Evolutionary conservation across 2,113 vertebrate species (phyloP), one percentile per base, ranked within the genome.

Genomic region (Macheiramphus alcinus): DNA sequence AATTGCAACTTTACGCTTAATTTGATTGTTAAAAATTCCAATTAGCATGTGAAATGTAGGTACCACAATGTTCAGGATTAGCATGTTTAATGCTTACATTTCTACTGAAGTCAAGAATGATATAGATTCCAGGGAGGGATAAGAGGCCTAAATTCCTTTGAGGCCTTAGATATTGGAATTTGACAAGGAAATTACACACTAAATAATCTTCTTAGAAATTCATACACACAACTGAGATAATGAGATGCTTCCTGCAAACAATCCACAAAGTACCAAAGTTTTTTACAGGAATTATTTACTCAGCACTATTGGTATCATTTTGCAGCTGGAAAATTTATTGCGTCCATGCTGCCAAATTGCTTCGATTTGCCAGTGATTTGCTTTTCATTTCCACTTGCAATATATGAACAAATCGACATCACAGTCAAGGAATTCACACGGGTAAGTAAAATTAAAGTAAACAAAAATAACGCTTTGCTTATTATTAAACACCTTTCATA

Each of bases 171-270:
- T 94, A 92, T 62, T 76, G 81, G 92, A 92, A 96, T 91, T 82
- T 87, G 83, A 83, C 70, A 91, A 65, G 58, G 84, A 97, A 93
- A 95, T 95, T 83, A 91, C 67, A 90, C 42, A 94, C 78, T 90
- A 87, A 94, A 85, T 87, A 84, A 95, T 90, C 73, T 91, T 71
- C 90, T 93, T 91, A 91, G 76, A 90, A 93, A 91, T 90, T 89
- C 81, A 94, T 34, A 82, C n/a, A 80, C 79, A 50, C 53, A 93
- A 74, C 58, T 76, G 89, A 91, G 71, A 95, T 93, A 96, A 97
- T 88, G 82, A 93, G 79, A 93, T 53, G 55, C 70, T 88, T 86
- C 45, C 58, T 93, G 74, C 78, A 96, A 94, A 92, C 88, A 88
- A 70, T 72, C 81, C 73, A 80, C 66, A 40, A 89, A 93, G 32